Evolutionary conservation across 1,140 invertebrate species (phyloP), one percentile per base, ranked within the genome.

Genomic region (Lepidotrigona ventralis): DNA sequence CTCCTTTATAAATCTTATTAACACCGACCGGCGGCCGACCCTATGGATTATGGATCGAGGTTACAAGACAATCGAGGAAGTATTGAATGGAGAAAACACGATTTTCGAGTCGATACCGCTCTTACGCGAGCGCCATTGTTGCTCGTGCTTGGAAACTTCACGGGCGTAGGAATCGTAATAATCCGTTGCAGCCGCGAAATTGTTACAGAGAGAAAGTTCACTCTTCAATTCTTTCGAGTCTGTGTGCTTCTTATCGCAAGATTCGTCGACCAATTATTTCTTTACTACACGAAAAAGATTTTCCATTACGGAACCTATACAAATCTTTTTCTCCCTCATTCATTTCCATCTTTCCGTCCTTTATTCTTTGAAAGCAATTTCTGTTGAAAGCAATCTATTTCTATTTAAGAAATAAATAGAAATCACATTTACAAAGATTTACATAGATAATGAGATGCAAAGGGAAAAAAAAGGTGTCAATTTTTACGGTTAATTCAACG

Each of bases 1-100:
- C 68, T 63, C 73, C 74, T 53, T 79, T 79, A 83, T 83, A 83
- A 83, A 79, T 83, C 82, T 83, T 83, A 83, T 83, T 83, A 83
- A 83, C 82, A 54, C 82, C 71, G 33, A 54, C 82, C 71, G 33
- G 12, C 63, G 54, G 60, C 75, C 60, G 68, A 23, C 33, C 9
- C 53, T 33, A 23, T 33, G 75, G 83, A 86, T 86, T 80, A 71
- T 86, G 66, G 63, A 79, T 83, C 81, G 81, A 83, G 81, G 81
- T 78, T 83, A 83, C 81, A n/a, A 29, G 53, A 70, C 81, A 70
- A 83, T 83, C 82, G 82, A 83, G 76, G 82, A 83, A 83, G 68
- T 77, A 66, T 82, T 46, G 58, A 81, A 79, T 56, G 81, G 80
- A 76, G 63, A 81, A 75, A 75, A 75, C 71, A 71, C 63, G n/a